Evolutionary conservation across 2,113 vertebrate species (phyloP), one percentile per base, ranked within the genome.

Genomic region (Podarcis raffonei): DNA sequence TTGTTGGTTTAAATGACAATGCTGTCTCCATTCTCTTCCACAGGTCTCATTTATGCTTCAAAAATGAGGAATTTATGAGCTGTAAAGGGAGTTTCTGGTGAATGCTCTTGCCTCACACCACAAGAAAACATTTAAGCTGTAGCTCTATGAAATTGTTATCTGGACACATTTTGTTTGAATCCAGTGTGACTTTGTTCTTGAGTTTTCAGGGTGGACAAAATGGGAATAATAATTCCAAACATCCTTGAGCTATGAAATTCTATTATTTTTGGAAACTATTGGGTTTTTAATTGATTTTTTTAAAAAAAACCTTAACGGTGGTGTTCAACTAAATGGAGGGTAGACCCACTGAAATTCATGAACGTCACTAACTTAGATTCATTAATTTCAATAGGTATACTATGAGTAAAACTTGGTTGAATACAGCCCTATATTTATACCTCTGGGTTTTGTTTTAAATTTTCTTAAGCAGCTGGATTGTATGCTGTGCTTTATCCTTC

Each of bases 1-100:
- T 79, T 65, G 72, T 65, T 90, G 66, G 18, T 59, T 93, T 87
- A 81, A 86, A 90, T 85, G 35, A 84, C 5, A 53, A 12, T n/a
- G 15, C 20, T 91, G 86, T 90, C 81, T 86, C 80, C 48, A 71
- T 71, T 32, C 72, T 87, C 71, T 42, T 71, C 81, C 59, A 69
- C n/a, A 3, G 65, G 27, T 78, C 53, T 78, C 72, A 71, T 83
- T 89, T 89, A 77, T 22, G 74, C 65, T 92, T 77, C 59, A 76
- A 62, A 71, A 69, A 77, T 27, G 37, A 90, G 69, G 53, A 48
- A 88, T 48, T 65, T 3, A 71, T 30, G 32, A 90, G 85, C 85
- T 80, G 0, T 69, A 79, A 90, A n/a, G 42, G 0, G 16, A 25
- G 77, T 78, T 77, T 48, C 32, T 27, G 30, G 1, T 85, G 12